A percentile compares a stretch with the other conserved stretches of the same genome.
These are phyloP conservation scores for Asbolus verrucosus DNA, from an alignment of 1,140 invertebrate genomes.

Conservation along the genomic window DNA sequence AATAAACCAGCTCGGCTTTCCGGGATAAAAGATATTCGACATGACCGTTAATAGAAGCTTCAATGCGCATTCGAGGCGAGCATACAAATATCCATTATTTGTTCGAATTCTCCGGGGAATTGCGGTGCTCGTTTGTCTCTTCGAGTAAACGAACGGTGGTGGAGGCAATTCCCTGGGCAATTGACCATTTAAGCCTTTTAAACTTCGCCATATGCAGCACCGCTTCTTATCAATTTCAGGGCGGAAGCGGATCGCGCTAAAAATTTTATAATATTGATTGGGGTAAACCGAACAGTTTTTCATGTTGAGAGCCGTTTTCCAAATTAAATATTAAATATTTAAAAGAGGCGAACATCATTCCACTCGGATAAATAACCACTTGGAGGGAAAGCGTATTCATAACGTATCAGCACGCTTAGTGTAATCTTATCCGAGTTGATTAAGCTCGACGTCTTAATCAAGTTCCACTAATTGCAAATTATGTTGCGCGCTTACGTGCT, in stretches of 20 bases:
- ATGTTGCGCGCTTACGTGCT: not conserved
- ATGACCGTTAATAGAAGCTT: not conserved
- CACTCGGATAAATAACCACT: not conserved
- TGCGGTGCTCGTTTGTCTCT: slow-evolving; percentile 1
- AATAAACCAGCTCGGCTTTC: too few relatives aligned
- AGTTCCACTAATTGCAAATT: not conserved
- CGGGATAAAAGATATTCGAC: not conserved
- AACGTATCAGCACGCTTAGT: too few relatives aligned
- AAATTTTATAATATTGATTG: not conserved
- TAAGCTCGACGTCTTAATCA: not conserved
- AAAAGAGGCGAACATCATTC: not conserved
- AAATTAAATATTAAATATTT: not conserved
- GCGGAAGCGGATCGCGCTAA: too few relatives aligned
- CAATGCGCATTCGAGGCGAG: too few relatives aligned
- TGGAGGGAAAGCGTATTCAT: too few relatives aligned
- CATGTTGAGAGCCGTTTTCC: not conserved
- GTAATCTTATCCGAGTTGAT: too few relatives aligned
- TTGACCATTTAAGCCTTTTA: not conserved
- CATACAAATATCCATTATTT: slow-evolving; percentile 1
- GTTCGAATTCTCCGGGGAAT: not conserved
- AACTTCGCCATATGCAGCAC: too few relatives aligned
- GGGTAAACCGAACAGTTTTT: not conserved
- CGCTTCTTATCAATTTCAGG: too few relatives aligned
- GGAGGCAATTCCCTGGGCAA: not conserved
- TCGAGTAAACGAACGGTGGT: not conserved